Conservation (phyloP, 2,113 vertebrate genomes). For the Alectura lathami region DNA sequence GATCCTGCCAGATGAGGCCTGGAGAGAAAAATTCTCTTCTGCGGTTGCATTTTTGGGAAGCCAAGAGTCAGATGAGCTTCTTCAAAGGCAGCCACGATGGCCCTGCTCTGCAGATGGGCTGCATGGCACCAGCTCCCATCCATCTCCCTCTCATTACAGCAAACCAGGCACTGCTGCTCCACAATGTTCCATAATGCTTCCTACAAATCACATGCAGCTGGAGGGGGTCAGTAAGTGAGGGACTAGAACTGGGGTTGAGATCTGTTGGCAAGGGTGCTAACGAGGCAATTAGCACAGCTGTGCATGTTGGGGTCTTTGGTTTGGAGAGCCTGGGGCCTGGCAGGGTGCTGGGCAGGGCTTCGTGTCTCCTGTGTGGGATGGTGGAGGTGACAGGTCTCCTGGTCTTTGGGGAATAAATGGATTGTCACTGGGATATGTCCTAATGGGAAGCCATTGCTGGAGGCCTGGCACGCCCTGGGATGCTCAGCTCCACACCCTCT, state of each 20-base stretch:
- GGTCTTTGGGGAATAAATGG: neutral
- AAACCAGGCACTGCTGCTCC: neutral
- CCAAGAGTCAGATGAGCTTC: neutral
- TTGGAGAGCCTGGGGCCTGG: neutral
- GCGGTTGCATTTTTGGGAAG: conserved; percentile 16
- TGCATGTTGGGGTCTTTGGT: neutral
- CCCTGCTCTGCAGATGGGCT: conserved; percentile 26
- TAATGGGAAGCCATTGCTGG: neutral
- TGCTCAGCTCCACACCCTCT: neutral
- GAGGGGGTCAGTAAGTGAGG: neutral
- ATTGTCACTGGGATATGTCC: neutral
- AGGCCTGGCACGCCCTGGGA: neutral
- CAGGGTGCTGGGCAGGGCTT: neutral
- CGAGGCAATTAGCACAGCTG: neutral
- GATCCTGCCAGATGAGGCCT: neutral
- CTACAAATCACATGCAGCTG: neutral
- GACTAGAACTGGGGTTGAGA: neutral
- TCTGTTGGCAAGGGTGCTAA: neutral
- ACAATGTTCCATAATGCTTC: neutral
- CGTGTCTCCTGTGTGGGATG: neutral
- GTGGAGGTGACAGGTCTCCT: neutral
- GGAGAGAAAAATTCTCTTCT: conserved; percentile 31
- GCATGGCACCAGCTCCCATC: neutral
- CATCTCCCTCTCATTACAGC: neutral
- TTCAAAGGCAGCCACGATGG: conserved; percentile 2